Evolutionary conservation across 2,888 invertebrate genomes (phyloP), one percentile per base, ranked within the genome.

Genomic region (Plagiodera versicolora): DNA sequence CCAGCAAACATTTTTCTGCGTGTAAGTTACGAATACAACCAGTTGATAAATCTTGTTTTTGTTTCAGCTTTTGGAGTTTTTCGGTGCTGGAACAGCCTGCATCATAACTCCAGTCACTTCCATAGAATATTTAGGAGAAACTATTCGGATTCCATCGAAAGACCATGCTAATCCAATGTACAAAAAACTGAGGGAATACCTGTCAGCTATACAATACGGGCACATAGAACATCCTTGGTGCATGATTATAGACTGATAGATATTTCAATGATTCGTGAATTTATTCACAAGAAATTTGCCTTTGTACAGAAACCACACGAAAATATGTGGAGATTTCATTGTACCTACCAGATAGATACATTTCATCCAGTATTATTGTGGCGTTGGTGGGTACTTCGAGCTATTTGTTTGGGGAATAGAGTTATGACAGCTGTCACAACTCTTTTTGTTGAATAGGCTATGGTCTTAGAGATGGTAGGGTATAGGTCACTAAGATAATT

Each of bases 41-140:
- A n/a, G n/a, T n/a, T n/a, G n/a, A n/a, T n/a, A n/a, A n/a, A n/a
- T n/a, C n/a, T n/a, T n/a, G 14, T 20, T 30, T 51, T 10, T 39
- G 11, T 59, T 59, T 0, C 82, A 98, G 97, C 80, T 99, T 68
- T 79, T 95, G 69, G 99, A 99, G 82, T 85, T 98, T 80, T 99
- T 99, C 80, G 99, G 98, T 60, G 88, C 95, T n/a, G 99, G 99
- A 58, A 99, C 99, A 19, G 99, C 99, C 0, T 95, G 95, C 72
- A 86, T 97, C 50, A 92, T 99, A 16, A 94, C 93, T 73, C 98
- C 99, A 0, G 89, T 99, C 57, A 90, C 91, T 59, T 85, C 88
- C 63, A 93, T 99, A 63, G 85, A 90, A 58, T 98, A 92, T 80
- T 74, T 89, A 70, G 91, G 87, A 3, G 81, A 85, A 54, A 80